Evolutionary conservation across 2,888 invertebrate species (phyloP).

Genomic region (Drosophila colorata): DNA sequence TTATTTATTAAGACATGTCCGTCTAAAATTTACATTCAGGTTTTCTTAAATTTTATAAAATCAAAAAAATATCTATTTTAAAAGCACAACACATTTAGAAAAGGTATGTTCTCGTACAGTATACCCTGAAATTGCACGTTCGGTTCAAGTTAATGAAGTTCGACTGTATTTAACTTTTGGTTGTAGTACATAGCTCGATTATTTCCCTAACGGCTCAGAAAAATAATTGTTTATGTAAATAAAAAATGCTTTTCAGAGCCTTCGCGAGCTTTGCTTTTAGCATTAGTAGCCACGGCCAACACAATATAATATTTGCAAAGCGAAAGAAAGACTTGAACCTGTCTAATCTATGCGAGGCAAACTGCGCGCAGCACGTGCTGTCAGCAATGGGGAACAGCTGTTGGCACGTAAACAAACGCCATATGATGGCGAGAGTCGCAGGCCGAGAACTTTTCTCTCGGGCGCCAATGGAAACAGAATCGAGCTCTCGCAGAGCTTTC

Average conservation of each 20-base stretch:
- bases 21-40: too few relatives aligned
- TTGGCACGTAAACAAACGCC: constrained; percentile 70
- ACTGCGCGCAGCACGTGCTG: constrained; percentile 48
- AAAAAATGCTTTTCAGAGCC: not conserved
- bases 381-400: constrained; percentile 56
- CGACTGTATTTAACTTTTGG: too few relatives aligned
- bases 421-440: constrained; percentile 50
- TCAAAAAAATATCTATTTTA: too few relatives aligned
- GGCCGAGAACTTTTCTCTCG: not conserved
- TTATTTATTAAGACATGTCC: too few relatives aligned
- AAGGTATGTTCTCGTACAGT: too few relatives aligned
- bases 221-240: not conserved
- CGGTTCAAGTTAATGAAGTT: too few relatives aligned
- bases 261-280: not conserved
- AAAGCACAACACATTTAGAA: too few relatives aligned
- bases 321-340: not conserved
- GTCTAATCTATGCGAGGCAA: constrained; percentile 29
- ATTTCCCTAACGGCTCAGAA: too few relatives aligned
- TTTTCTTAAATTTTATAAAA: too few relatives aligned
- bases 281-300: not conserved
- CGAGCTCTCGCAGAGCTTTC: constrained; percentile 53
- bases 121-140: too few relatives aligned
- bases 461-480: not conserved
- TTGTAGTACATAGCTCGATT: too few relatives aligned
- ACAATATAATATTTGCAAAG: too few relatives aligned